Percentiles rank a stretch among this genome's conserved stretches.
These are phyloP conservation scores for Dasysyrphus tricinctus DNA, from an alignment of 2,888 invertebrate genomes.

Conservation along the genomic window DNA sequence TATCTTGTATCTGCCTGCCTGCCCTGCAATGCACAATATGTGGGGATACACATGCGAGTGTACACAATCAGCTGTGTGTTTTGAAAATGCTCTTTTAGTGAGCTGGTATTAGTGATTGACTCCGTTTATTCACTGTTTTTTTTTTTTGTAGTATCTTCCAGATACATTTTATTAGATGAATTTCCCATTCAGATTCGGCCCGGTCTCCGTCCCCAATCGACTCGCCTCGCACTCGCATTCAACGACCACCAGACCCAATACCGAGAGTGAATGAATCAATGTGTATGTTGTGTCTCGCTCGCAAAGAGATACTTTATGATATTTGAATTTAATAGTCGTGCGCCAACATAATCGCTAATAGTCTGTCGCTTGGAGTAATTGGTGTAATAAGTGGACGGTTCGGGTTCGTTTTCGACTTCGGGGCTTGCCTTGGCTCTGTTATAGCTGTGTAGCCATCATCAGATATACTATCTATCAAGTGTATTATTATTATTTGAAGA, in stretches of 20 bases:
- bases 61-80: constrained; percentile 62
- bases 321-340: constrained; percentile 76
- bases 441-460: constrained; percentile 6
- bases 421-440: neutral
- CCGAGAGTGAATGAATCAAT: constrained; percentile 40
- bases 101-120: constrained; percentile 64
- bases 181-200: constrained; percentile 55
- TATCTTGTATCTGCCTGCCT: constrained; percentile 19
- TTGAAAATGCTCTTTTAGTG: constrained; percentile 19
- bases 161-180: constrained; percentile 75
- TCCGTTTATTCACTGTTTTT: constrained; percentile 40
- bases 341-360: constrained; percentile 76
- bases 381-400: constrained; percentile 72
- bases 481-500: constrained; percentile 23
- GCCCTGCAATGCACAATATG: constrained; percentile 31
- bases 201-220: neutral
- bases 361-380: constrained; percentile 74
- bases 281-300: constrained; percentile 52
- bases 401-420: constrained; percentile 15
- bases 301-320: constrained; percentile 73
- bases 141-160: constrained; percentile 49
- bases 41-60: constrained; percentile 31
- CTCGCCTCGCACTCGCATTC: too few species aligned
- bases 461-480: constrained; percentile 26
- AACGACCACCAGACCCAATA: neutral